phyloP scores from a whole-genome alignment of 2,797 vertebrate genomes.

The Sebastes alutus region DNA sequence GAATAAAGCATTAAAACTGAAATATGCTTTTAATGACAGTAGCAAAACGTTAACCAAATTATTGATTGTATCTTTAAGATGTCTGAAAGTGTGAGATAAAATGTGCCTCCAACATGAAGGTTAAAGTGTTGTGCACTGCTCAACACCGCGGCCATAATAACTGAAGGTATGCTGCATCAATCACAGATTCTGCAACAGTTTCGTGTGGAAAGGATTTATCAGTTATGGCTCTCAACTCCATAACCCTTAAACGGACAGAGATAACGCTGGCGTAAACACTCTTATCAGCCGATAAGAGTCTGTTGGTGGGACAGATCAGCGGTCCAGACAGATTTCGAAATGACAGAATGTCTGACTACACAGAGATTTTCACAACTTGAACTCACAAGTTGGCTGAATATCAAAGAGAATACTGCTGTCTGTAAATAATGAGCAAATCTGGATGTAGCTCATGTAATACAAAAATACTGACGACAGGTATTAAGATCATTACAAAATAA shows the following conservation, averaged over 20 bases:
- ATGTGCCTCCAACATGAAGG: neutral
- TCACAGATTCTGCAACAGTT: constrained; percentile 39
- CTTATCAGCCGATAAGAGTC: constrained; percentile 66
- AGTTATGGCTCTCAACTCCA: constrained; percentile 61
- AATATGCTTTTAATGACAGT: neutral
- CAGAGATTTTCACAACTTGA: constrained; percentile 34
- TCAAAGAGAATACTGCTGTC: constrained; percentile 6
- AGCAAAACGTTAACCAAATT: constrained; percentile 1
- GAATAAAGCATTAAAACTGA: neutral
- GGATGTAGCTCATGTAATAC: neutral
- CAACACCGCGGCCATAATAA: constrained; percentile 12
- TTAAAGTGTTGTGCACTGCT: constrained; percentile 2
- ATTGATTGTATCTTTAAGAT: constrained; percentile 12
- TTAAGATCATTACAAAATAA: neutral
- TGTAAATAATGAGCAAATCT: constrained; percentile 5
- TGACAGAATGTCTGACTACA: constrained; percentile 39
- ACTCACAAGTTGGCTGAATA: constrained; percentile 29
- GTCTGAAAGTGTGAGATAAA: constrained; percentile 37
- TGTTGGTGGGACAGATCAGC: constrained; percentile 42
- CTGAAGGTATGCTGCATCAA: constrained; percentile 14
- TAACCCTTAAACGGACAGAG: constrained; percentile 60
- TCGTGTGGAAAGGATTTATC: constrained; percentile 49
- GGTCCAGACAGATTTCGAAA: constrained; percentile 59
- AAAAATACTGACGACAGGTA: neutral
- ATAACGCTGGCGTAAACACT: constrained; percentile 65